These are phyloP conservation scores for Lampris megalopsis DNA, from an alignment of 2,113 vertebrate genomes.

Conservation along the genomic window DNA sequence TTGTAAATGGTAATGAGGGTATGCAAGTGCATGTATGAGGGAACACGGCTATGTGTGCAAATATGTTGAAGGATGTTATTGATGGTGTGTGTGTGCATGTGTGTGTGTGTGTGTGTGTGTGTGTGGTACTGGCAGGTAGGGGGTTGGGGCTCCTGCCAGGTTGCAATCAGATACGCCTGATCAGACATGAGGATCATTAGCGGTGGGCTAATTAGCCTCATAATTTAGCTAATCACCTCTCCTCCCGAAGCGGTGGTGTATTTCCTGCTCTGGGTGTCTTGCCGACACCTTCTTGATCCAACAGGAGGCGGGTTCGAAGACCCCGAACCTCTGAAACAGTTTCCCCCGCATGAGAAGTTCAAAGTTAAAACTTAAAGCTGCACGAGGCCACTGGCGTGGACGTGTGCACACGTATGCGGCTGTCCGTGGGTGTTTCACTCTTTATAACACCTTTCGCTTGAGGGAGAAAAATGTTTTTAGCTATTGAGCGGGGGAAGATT, in stretches of 20 bases:
- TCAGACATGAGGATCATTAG: constrained; percentile 52
- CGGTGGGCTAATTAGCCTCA: constrained; percentile 61
- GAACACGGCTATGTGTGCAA: background rate
- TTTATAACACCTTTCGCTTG: constrained; percentile 3
- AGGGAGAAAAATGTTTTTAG: constrained; percentile 15
- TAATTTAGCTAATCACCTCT: constrained; percentile 61
- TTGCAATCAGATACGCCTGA: constrained; percentile 56
- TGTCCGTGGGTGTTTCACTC: constrained; percentile 5
- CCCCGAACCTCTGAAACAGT: background rate
- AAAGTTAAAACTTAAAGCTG: background rate
- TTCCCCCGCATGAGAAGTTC: background rate
- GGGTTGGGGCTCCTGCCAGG: constrained; percentile 13
- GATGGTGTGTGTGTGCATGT: constrained; percentile 7
- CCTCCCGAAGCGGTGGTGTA: constrained; percentile 45
- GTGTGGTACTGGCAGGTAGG: constrained; percentile 9
- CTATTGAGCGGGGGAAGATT: constrained; percentile 44
- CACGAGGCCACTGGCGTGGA: background rate
- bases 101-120: constrained; percentile 8
- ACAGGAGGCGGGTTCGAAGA: constrained; percentile 22
- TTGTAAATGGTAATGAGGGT: background rate
- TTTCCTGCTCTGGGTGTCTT: constrained; percentile 25
- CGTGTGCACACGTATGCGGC: constrained; percentile 1
- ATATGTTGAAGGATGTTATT: background rate
- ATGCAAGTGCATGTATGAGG: background rate
- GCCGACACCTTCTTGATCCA: constrained; percentile 36